Base-by-base conservation (phyloP, 2,797 vertebrate genomes). In the Prunella strophiata region DNA sequence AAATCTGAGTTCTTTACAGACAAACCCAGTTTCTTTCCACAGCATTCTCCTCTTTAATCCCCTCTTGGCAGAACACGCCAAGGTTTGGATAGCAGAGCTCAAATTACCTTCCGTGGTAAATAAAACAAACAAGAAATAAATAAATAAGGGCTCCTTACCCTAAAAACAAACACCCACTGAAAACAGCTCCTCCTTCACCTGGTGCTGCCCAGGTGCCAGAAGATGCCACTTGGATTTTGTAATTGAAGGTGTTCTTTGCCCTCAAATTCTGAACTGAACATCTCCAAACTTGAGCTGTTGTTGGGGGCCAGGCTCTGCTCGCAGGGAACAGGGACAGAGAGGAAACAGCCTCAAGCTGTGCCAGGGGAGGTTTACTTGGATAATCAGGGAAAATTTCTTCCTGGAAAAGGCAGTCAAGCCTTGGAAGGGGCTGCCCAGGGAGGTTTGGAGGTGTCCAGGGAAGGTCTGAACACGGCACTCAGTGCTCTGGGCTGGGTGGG, bases 21-120 rank as follows among this genome's bases (percentile, higher is more conserved):
- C 93, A 94, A 97, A 92, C 96, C 96, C 94, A 92, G 91, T 96
- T 97, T 97, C 97, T 97, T 91, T 90, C 94, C 95, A 87, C 89
- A 95, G 95, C 91, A 72, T 95, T 97, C 96, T 96, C 88, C 86
- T 78, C 96, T 80, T 63, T 97, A 98, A 98, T 98, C 97, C 97
- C 85, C 88, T 97, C 91, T 93, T 98, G 98, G 98, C 98, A 98
- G 98, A 96, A 97, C 97, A 97, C 48, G 51, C 92, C 83, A 72
- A 71, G 97, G 93, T 97, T 97, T 96, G 96, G 91, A 95, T 92
- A 93, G 93, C 65, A 67, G 84, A 93, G 96, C 97, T 98, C 97
- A 76, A 92, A 96, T 98, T 97, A 97, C 97, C 94, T 96, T 82
- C 96, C 90, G 92, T 91, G 89, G 95, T 96, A 97, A 98, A 98